These are phyloP conservation scores for Nothoprocta pentlandii DNA, from an alignment of 2,113 vertebrate species.

Conservation along the genomic window DNA sequence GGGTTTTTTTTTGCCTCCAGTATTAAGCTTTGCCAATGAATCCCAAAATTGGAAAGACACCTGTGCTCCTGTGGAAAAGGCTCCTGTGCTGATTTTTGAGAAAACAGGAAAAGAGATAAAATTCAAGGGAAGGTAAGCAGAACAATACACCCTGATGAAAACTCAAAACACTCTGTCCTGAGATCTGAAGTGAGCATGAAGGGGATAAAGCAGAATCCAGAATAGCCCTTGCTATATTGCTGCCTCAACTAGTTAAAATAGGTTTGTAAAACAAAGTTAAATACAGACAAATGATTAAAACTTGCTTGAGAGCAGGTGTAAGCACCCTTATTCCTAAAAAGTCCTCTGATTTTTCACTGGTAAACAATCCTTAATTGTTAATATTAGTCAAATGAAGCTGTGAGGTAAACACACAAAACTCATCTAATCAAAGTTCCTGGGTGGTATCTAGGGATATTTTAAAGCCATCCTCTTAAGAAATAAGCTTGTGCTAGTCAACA, in stretches of 20 bases:
- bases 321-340: neutral
- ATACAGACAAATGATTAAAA: neutral
- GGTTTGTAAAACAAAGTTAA: neutral
- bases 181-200: too few relatives aligned
- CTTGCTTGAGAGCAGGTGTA: neutral
- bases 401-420: neutral
- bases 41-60: neutral
- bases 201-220: neutral
- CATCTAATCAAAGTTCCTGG: neutral
- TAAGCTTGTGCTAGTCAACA: neutral
- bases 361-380: neutral
- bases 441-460: neutral
- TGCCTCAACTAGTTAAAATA: neutral
- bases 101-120: too few relatives aligned
- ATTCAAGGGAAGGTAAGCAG: too few relatives aligned
- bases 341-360: neutral
- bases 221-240: too few relatives aligned
- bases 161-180: neutral
- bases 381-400: neutral
- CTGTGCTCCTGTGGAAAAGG: too few relatives aligned
- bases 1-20: neutral
- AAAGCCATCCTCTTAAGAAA: too few relatives aligned
- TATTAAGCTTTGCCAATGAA: neutral
- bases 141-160: too few relatives aligned
- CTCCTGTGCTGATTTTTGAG: neutral